Percentiles rank a stretch among this genome's conserved stretches.
phyloP scores from a whole-genome alignment of 2,888 invertebrate genomes.

The Folsomia manolachei region DNA sequence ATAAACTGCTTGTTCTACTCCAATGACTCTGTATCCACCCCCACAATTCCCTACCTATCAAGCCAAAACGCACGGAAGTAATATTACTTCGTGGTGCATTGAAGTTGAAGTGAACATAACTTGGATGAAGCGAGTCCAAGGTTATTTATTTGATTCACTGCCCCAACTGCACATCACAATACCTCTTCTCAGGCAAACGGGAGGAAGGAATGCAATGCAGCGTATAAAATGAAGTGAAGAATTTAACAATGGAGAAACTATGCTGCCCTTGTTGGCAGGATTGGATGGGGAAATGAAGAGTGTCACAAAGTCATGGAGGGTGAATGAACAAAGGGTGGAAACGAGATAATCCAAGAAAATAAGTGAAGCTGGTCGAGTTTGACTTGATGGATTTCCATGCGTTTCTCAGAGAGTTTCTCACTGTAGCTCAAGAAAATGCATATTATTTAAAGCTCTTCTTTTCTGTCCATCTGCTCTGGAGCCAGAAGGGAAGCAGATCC shows the following conservation, averaged over 20 bases:
- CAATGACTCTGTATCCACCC: too few species aligned
- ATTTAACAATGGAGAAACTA: too few species aligned
- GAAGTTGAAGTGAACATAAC: too few species aligned
- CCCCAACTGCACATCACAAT: too few species aligned
- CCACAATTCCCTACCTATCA: too few species aligned
- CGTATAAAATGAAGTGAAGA: too few species aligned
- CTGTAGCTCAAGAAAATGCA: conserved; percentile 10
- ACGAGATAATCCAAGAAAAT: not conserved
- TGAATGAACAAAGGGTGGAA: conserved; percentile 5
- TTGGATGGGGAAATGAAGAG: not conserved
- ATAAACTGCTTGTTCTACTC: too few species aligned
- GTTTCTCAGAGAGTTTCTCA: not conserved
- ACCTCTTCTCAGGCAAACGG: too few species aligned
- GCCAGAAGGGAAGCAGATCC: not conserved
- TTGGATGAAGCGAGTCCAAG: not conserved
- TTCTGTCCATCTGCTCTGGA: not conserved
- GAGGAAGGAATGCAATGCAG: not conserved
- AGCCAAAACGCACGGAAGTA: not conserved
- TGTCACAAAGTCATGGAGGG: not conserved
- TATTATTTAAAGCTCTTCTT: conserved; percentile 6
- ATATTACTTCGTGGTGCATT: not conserved
- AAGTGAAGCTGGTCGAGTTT: not conserved
- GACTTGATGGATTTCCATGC: conserved; percentile 9
- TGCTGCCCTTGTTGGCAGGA: too few species aligned
- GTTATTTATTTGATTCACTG: not conserved